These are phyloP conservation scores for Ifrita kowaldi DNA, from an alignment of 2,113 vertebrate genomes.

Conservation along the genomic window DNA sequence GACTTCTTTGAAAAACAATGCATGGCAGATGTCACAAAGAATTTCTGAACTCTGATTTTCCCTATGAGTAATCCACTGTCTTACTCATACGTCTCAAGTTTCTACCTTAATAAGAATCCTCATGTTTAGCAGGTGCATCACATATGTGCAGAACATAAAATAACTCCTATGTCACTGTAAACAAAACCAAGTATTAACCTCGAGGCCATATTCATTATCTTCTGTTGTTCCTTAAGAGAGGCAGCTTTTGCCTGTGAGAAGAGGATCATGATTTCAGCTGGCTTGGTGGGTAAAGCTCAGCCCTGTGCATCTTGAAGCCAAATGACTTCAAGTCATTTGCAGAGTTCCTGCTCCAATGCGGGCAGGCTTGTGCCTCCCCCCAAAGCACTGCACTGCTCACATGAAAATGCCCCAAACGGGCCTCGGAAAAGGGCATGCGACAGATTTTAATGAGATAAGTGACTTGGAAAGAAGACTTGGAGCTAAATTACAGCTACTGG, in stretches of 20 bases:
- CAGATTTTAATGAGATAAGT: constrained; percentile 15
- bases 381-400: background rate
- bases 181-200: background rate
- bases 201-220: background rate
- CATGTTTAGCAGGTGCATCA: background rate
- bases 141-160: background rate
- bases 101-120: background rate
- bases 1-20: background rate
- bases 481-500: background rate
- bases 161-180: background rate
- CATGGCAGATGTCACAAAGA: background rate
- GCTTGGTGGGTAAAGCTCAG: background rate
- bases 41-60: background rate
- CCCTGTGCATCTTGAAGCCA: background rate
- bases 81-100: background rate
- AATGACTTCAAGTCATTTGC: background rate
- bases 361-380: background rate
- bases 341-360: fast-evolving
- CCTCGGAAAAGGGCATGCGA: background rate
- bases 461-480: background rate
- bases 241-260: background rate
- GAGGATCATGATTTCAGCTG: background rate
- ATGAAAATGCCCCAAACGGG: background rate
- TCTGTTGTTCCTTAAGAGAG: background rate
- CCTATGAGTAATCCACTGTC: background rate